phyloP scores from a whole-genome alignment of 2,113 vertebrate species.

The Coptodon rendalli region DNA sequence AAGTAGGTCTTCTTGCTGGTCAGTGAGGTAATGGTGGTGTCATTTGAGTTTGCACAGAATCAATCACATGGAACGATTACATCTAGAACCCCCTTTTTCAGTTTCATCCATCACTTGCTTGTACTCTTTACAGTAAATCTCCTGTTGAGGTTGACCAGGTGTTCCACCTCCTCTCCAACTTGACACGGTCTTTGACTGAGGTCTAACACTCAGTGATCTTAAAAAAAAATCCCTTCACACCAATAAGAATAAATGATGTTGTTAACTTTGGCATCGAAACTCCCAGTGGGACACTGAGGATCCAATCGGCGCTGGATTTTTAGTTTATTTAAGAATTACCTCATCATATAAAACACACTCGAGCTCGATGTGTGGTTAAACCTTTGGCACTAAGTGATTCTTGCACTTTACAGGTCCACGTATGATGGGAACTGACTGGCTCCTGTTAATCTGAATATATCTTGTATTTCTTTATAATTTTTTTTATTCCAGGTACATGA shows the following conservation, averaged over 20 bases:
- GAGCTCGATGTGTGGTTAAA: neutral
- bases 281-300: neutral
- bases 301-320: slow-evolving; percentile 7
- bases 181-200: neutral
- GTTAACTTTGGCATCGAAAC: slow-evolving; percentile 36
- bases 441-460: neutral
- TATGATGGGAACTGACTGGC: neutral
- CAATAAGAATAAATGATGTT: slow-evolving; percentile 2
- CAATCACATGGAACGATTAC: neutral
- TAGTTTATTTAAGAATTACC: slow-evolving; percentile 5
- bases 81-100: neutral
- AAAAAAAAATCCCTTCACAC: slow-evolving; percentile 21
- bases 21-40: neutral
- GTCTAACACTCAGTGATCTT: neutral
- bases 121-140: slow-evolving; percentile 21
- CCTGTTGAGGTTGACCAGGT: neutral
- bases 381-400: neutral
- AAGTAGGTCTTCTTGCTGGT: neutral
- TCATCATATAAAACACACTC: slow-evolving; percentile 2
- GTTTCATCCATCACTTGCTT: neutral
- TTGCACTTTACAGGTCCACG: neutral
- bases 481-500: slow-evolving; percentile 29
- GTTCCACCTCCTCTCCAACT: slow-evolving; percentile 7
- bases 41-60: neutral
- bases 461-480: neutral